Base-by-base conservation (phyloP, 1,140 invertebrate genomes). In the Philotrypesis tridentata region DNA sequence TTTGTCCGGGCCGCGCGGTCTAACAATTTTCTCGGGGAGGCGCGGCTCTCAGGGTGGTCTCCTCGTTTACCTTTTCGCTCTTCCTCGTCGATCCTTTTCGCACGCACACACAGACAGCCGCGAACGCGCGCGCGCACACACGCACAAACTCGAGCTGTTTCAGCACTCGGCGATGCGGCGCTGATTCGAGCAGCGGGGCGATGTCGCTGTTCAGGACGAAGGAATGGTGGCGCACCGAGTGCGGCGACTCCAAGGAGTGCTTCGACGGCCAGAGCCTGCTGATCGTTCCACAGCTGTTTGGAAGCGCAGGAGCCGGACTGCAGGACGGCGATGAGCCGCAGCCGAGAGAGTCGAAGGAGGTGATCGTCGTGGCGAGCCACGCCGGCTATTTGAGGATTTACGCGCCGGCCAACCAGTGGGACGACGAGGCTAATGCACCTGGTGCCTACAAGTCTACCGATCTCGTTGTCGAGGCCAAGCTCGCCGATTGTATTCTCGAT, bases 191-290 rank as follows among this genome's bases (percentile, higher is more conserved):
- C n/a, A 43, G 25, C 33, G 2, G 14, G 3, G 60, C 21, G 81
- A 97, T 97, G 96, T 97, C 96, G 25, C 89, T 97, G 63, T 97
- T 97, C 90, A 96, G 96, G 92, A 93, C 94, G 0, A 93, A 95
- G 86, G 95, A 96, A 82, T 95, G 95, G 92, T 97, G 96, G 96
- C 92, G 93, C 27, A 94, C 94, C 8, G 90, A 92, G 21, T 94
- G 93, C 84, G 95, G 94, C 21, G 92, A 93, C 37, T 91, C 93
- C 40, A 95, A 95, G 85, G 91, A 90, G 65, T 96, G 95, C 89
- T 93, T 83, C 90, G 95, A 25, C 92, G 93, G 14, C 94, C 95
- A 87, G 90, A 96, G 68, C 94, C 95, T 84, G 43, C n/a, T 83
- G 14, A 25, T 83, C 0, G 43, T 55, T 2, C 40, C 14, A 12